Evolutionary conservation across 2,797 vertebrate genomes (phyloP).

Genomic region (Myotis myotis): DNA sequence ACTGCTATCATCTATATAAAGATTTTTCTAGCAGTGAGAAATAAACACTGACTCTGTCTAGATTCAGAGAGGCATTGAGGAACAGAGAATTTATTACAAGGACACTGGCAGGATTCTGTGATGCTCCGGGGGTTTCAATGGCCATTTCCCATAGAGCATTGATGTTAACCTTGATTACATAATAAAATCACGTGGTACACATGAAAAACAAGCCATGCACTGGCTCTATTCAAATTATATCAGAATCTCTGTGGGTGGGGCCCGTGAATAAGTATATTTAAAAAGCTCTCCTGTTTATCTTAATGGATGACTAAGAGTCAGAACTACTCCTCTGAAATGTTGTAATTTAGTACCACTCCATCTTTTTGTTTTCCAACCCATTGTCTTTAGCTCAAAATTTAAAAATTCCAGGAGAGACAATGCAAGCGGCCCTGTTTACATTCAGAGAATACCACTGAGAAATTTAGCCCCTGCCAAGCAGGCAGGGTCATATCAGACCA

Average conservation of each 20-base stretch:
- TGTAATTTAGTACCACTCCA: neutral
- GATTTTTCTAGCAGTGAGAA: neutral
- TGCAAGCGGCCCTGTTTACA: neutral
- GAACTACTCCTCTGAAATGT: neutral
- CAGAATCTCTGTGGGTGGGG: neutral
- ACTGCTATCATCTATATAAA: neutral
- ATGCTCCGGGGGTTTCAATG: neutral
- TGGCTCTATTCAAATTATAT: slow-evolving; percentile 13
- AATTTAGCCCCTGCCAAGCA: neutral
- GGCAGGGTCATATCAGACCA: neutral
- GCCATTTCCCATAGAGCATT: slow-evolving; percentile 17
- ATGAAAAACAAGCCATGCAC: neutral
- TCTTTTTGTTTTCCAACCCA: neutral
- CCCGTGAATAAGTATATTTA: neutral
- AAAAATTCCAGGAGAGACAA: slow-evolving; percentile 36
- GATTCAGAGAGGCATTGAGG: neutral
- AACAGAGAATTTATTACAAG: neutral
- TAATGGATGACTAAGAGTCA: neutral
- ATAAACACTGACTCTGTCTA: neutral
- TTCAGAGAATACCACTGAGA: neutral
- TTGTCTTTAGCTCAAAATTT: slow-evolving; percentile 3
- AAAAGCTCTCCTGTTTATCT: neutral
- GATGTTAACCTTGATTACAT: slow-evolving; percentile 2
- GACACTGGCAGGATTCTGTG: neutral
- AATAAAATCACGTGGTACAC: slow-evolving; percentile 3